Evolutionary conservation across 2,113 vertebrate genomes (phyloP), one percentile per base, ranked within the genome.

Genomic region (Nycticryphes semicollaris): DNA sequence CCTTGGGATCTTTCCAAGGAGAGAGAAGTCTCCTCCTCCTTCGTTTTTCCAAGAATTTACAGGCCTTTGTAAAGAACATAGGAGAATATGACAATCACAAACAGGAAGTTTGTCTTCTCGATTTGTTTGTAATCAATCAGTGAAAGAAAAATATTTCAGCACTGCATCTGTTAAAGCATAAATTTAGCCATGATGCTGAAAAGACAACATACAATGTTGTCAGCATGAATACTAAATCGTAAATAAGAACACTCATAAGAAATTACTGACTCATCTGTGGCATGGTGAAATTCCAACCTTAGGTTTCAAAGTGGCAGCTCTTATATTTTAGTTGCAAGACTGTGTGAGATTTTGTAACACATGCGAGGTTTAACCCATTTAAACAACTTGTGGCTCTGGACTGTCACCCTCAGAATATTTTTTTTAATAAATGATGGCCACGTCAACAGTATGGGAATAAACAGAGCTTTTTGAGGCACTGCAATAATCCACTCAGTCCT

Each of bases 41-140:
- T 84, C 14, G 94, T 57, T 97, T 98, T 86, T 98, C 97, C 87
- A 99, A 96, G 92, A 99, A 99, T 68, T 89, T 97, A 92, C 98
- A 97, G 33, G 97, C 98, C 99, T 99, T 96, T 33, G 39, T 30
- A 85, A 91, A 54, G 77, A 91, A 96, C 35, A 81, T 12, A 94
- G 0, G 17, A 92, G 33, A 91, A 75, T 64, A 66, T 30, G 22
- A 81, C 54, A 80, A 73, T 76, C 63, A 80, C 27, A 78, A 33
- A 53, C 54, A 89, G 33, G 13, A 83, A 70, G 45, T 66, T 76
- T 84, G 41, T 59, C 37, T 84, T 91, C 39, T 69, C 0, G 0
- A 18, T 87, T 73, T 60, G 47, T 72, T 92, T 74, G 22, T 87
- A 91, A 90, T 69, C 48, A 68, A 31, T 41, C 37, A 72, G 37